Conservation (phyloP, 2,797 vertebrate genomes). For the Rachycentron canadum region DNA sequence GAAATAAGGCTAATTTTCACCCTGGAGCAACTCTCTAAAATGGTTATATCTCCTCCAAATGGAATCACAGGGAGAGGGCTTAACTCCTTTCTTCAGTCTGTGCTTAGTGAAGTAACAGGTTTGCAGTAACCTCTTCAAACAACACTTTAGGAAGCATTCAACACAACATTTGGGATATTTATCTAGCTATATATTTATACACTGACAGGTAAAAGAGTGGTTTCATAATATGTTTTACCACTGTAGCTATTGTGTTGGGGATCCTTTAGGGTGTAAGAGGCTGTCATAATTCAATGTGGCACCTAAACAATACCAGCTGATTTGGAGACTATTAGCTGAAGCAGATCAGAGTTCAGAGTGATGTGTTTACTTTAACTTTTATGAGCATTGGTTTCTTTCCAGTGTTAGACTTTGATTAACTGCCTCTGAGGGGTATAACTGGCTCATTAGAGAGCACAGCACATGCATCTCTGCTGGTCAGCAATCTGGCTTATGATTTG, state of each 20-base stretch:
- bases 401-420: conserved; percentile 58
- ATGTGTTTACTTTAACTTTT: conserved; percentile 59
- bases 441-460: conserved; percentile 58
- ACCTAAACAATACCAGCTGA: neutral
- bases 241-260: conserved; percentile 4
- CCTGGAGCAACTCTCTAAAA: conserved; percentile 31
- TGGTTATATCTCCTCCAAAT: conserved; percentile 43
- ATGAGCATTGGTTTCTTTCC: conserved; percentile 54
- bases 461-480: conserved; percentile 38
- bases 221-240: neutral
- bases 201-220: neutral
- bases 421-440: conserved; percentile 46
- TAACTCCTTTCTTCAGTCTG: conserved; percentile 25
- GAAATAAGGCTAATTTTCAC: conserved; percentile 57
- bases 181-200: conserved; percentile 29
- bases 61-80: conserved; percentile 31
- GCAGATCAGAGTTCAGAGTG: conserved; percentile 28
- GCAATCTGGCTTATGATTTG: conserved; percentile 40
- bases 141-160: conserved; percentile 11
- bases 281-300: conserved; percentile 16
- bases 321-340: conserved; percentile 33
- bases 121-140: conserved; percentile 54
- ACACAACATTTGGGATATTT: conserved; percentile 19
- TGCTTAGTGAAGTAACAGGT: conserved; percentile 53
- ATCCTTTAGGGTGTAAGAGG: neutral